These are phyloP conservation scores for Gallirallus australis DNA, from an alignment of 2,797 vertebrate genomes.

Conservation along the genomic window DNA sequence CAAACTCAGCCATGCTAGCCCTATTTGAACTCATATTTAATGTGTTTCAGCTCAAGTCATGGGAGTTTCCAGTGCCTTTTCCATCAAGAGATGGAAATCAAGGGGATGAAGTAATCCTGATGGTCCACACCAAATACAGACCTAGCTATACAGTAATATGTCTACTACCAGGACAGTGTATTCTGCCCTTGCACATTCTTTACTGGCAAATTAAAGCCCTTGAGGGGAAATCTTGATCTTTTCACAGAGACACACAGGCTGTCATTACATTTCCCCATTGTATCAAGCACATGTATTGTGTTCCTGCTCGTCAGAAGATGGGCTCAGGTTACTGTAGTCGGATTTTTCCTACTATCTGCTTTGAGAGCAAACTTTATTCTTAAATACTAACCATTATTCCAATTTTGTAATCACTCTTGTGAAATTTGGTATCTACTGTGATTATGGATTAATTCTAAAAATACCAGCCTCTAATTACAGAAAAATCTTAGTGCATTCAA, in stretches of 20 bases:
- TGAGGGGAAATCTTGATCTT: background rate
- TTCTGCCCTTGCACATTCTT: background rate
- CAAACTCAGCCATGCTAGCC: background rate
- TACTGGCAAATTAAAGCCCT: background rate
- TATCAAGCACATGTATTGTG: background rate
- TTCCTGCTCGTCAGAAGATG: background rate
- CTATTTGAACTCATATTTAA: background rate
- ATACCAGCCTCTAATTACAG: background rate
- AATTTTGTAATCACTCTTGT: background rate
- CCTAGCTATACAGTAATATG: background rate
- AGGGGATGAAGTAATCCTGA: background rate
- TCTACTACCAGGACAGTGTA: background rate
- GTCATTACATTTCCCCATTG: background rate
- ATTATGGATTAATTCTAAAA: background rate
- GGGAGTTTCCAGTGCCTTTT: background rate
- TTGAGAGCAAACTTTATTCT: background rate
- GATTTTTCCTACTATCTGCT: background rate
- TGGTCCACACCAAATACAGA: background rate
- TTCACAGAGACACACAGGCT: background rate
- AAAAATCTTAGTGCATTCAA: background rate
- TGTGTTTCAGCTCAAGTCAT: background rate
- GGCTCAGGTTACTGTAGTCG: background rate
- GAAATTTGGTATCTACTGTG: background rate
- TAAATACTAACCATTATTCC: background rate
- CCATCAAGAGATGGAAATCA: background rate